Base-by-base conservation (phyloP, 2,113 vertebrate genomes). In the Merops nubicus region DNA sequence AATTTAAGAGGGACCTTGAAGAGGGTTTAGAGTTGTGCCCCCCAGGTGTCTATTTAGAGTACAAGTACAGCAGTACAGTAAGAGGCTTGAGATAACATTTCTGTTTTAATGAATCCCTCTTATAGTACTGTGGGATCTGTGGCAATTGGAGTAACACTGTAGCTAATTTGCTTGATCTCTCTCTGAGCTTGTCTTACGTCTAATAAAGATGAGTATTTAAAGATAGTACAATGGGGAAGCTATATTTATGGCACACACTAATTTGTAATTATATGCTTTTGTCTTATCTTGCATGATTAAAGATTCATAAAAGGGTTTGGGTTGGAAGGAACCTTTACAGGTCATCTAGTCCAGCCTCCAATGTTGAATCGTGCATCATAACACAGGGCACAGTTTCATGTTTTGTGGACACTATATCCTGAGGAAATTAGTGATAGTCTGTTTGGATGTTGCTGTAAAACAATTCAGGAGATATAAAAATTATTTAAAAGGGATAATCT, bases 181-280 rank as follows among this genome's bases (percentile, higher is more conserved):
- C 54, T 40, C 70, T 88, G 59, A 34, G 68, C 53, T 96, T 95
- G 42, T 82, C 74, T 92, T 42, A 29, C 23, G 51, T 78, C 8
- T 67, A 80, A 15, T 47, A 48, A 95, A 94, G 53, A 90, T 21
- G 40, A 54, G 8, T 79, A 29, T 73, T 93, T 94, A 95, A 95
- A 96, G 73, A 53, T 43, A 91, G 23, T 23, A 43, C 83, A 77
- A 34, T 3, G 22, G 31, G 25, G 40, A 70, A 5, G 12, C 36
- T 64, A 7, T 31, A 64, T 54, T 34, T 84, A 51, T 57, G 34
- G 75, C 50, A 81, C 10, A 33, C 36, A 93, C 59, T 76, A 88
- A 69, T 77, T 69, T 88, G 17, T 91, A 93, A 89, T 94, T 83
- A 57, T 15, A 75, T 21, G 16, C 20, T 15, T 83, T 67, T 85